Percentiles rank a stretch among this genome's conserved stretches.
Conservation (phyloP, 1,140 invertebrate genomes). For the Hesperophylax magnus region DNA sequence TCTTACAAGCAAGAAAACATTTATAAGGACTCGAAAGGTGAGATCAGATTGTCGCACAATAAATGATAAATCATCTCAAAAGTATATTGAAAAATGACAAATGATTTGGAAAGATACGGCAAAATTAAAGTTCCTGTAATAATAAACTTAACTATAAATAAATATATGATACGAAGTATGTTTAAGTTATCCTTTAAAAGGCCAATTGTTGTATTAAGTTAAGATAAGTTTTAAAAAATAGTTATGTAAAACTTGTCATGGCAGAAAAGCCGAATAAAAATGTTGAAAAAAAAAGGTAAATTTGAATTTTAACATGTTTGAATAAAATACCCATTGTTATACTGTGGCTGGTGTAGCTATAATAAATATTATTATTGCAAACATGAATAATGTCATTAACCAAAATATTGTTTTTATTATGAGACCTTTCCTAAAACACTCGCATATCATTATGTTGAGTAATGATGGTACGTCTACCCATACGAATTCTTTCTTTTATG, state of each 20-base stretch:
- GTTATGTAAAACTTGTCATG: background rate
- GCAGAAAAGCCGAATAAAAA: background rate
- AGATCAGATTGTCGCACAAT: background rate
- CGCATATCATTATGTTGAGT: too few species aligned
- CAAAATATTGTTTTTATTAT: too few species aligned
- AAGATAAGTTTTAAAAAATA: constrained; percentile 13
- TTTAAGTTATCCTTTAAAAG: constrained; percentile 1
- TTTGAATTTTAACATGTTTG: background rate
- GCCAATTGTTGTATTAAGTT: constrained; percentile 42
- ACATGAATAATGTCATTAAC: too few species aligned
- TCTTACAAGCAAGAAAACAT: background rate
- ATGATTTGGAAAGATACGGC: background rate
- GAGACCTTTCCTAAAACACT: too few species aligned
- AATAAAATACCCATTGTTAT: background rate
- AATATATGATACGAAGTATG: background rate
- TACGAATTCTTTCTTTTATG: too few species aligned
- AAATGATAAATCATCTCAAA: background rate
- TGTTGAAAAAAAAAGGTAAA: background rate
- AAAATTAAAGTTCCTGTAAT: constrained; percentile 8
- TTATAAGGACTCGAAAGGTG: background rate
- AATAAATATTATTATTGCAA: too few species aligned
- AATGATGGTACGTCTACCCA: too few species aligned
- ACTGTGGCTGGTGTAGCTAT: background rate
- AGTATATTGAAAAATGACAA: background rate
- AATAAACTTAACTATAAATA: constrained; percentile 5